Evolutionary conservation across 2,888 invertebrate genomes (phyloP).

Genomic region (Oscheius sp.): DNA sequence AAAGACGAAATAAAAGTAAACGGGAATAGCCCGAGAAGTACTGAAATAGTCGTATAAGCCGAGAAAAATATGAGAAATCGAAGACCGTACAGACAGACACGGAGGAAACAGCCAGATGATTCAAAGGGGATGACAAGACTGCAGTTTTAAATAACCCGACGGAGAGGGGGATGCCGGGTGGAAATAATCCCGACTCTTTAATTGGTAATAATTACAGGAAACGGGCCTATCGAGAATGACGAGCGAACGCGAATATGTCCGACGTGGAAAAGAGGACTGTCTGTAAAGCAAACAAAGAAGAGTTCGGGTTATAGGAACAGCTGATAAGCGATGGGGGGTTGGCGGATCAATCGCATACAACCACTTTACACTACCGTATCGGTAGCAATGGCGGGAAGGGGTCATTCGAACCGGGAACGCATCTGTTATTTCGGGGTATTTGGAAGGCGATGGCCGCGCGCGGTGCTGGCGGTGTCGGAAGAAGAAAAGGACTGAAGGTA

Average conservation of each 20-base stretch:
- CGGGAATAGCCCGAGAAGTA: constrained; percentile 11
- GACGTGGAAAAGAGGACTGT: neutral
- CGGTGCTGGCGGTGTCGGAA: neutral
- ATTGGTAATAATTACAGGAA: neutral
- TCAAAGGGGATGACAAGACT: too few species aligned
- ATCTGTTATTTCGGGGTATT: constrained; percentile 17
- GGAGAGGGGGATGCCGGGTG: too few species aligned
- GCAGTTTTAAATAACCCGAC: too few species aligned
- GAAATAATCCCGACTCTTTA: neutral
- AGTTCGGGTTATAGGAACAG: constrained; percentile 1
- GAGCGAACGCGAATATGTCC: neutral
- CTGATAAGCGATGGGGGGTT: constrained; percentile 18
- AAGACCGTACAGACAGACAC: neutral
- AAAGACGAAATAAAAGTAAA: neutral
- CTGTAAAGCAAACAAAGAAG: constrained; percentile 22
- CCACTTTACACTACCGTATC: constrained; percentile 6
- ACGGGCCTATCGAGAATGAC: neutral
- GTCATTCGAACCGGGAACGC: neutral
- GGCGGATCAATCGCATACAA: constrained; percentile 6
- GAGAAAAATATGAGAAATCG: neutral
- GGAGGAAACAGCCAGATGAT: neutral
- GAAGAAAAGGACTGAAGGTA: neutral
- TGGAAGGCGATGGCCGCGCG: neutral
- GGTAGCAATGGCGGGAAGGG: neutral
- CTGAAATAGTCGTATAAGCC: neutral